Base-by-base conservation (phyloP, 2,113 vertebrate species). In the Carettochelys insculpta region DNA sequence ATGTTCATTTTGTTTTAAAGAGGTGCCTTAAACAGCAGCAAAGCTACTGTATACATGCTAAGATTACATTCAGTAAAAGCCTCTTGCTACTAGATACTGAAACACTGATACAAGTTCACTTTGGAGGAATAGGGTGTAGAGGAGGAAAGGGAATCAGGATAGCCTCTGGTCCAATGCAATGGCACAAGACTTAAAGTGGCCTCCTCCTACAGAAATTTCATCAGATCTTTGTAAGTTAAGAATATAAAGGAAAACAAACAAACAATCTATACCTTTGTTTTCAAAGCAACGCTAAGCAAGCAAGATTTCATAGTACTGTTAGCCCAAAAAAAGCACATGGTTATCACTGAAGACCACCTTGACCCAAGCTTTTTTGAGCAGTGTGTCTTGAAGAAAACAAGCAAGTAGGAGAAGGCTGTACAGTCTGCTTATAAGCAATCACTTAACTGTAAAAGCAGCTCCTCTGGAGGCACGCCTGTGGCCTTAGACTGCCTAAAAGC, bases 241-340 rank as follows among this genome's bases (percentile, higher is more conserved):
- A 52, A 85, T 87, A 47, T 88, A n/a, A n/a, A n/a, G n/a, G n/a
- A n/a, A n/a, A n/a, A 47, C 58, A 77, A 88, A 61, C 56, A 92
- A 45, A 11, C 52, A 87, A 83, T n/a, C 38, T 34, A 29, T 52
- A 85, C 27, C 34, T 61, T 34, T 61, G 58, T 61, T 34, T 34
- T 8, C 20, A 77, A 83, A 38, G 50, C 3, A 34, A 10, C 27
- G 54, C n/a, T 53, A 81, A 87, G 51, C 50, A 80, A 90, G 34
- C 3, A 92, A 89, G 8, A 34, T 34, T 65, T 38, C 34, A 38
- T 20, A 65, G 17, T 65, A 65, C 61, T 65, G 34, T 65, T 65
- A 38, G 34, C 17, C 34, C 61, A 2, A n/a, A 38, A 65, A 65
- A 65, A 65, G 34, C 17, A 38, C 61, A 20, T 65, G 17, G 7